phyloP scores from a whole-genome alignment of 2,888 invertebrate species.

The Ditula angustiorana region DNA sequence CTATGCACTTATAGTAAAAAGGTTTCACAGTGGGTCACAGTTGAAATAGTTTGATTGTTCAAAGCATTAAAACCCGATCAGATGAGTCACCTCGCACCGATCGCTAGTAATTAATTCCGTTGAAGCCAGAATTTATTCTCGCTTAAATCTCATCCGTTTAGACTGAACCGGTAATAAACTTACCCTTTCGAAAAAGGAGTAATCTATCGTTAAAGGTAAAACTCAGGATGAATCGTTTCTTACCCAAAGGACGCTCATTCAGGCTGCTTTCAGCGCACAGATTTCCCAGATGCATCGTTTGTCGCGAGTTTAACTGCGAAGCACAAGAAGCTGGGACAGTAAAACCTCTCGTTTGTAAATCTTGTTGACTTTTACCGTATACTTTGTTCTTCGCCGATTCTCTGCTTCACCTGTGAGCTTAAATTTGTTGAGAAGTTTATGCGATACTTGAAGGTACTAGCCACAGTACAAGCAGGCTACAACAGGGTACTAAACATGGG shows the following conservation, averaged over 20 bases:
- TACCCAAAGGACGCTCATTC: constrained; percentile 33
- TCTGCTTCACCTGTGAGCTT: neutral
- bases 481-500: no score
- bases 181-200: constrained; percentile 8
- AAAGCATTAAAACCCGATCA: no score
- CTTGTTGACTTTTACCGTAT: constrained; percentile 39
- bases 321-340: constrained; percentile 55
- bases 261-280: constrained; percentile 52
- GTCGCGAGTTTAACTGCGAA: constrained; percentile 62
- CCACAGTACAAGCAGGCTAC: no score
- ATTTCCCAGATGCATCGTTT: constrained; percentile 72
- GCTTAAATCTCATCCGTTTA: constrained; percentile 4
- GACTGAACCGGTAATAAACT: constrained; percentile 4
- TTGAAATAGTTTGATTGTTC: no score
- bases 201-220: constrained; percentile 32
- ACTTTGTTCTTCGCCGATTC: constrained; percentile 5
- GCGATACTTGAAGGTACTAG: neutral
- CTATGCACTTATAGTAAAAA: no score
- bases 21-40: no score
- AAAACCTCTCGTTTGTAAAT: constrained; percentile 57
- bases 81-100: neutral
- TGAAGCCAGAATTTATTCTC: neutral
- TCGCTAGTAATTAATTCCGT: neutral
- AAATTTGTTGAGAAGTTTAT: neutral
- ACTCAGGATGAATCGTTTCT: constrained; percentile 32